Base-by-base conservation (phyloP, 2,113 vertebrate genomes). In the Copsychus sechellarum region DNA sequence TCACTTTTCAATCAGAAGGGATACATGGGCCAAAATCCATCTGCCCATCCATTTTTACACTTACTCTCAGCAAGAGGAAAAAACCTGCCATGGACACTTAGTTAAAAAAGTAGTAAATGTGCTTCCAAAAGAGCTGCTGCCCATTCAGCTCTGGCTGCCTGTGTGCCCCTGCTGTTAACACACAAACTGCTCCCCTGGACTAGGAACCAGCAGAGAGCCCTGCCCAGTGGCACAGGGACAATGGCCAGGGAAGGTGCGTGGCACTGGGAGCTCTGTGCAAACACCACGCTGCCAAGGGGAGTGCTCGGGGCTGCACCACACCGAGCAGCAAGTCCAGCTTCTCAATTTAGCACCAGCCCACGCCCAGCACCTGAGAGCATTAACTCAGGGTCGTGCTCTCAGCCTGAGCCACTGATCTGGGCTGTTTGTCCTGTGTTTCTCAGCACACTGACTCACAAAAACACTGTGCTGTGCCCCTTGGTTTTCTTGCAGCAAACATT, bases 221-320 rank as follows among this genome's bases (percentile, higher is more conserved):
- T 45, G 47, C 47, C 78, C 8, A 13, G 12, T 11, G 36, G 14
- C 50, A 14, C 12, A 42, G 2, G 9, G 33, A 28, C 4, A 64
- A 40, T 0, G 3, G 56, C 25, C 6, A 14, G 7, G 24, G 69
- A 66, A 43, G 0, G 15, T 2, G 21, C 8, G 71, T 9, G 71
- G 82, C 76, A 58, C 24, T 1, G 42, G 91, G 13, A 40, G 86
- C 65, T 60, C 33, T 24, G 42, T 3, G 29, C 40, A 36, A 47
- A 50, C 15, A 6, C 2, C 8, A 1, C 64, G 24, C 60, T 28
- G 72, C 53, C 1, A 4, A 36, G 71, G 89, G 82, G n/a, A 58
- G 21, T 0, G 69, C 90, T 9, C 62, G 28, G 1, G 2, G 5
- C 4, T 1, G 36, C 6, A 4, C 0, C 2, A 28, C 76, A 7